phyloP scores from a whole-genome alignment of 2,113 vertebrate species.

The Scartelaos histophorus region DNA sequence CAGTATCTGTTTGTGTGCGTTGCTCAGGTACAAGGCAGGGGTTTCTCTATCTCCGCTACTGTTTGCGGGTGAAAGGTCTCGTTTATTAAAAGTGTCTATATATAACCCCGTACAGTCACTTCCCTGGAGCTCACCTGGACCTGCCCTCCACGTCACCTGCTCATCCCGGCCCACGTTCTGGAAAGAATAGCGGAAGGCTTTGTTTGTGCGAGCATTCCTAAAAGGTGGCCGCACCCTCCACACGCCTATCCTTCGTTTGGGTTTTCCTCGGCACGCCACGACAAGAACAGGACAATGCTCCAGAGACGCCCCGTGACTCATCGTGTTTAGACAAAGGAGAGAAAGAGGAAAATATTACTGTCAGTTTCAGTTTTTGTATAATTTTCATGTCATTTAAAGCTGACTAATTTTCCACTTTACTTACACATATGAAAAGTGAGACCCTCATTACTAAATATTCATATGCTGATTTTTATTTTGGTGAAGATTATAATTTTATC shows the following conservation, averaged over 20 bases:
- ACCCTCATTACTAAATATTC: too few relatives aligned
- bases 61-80: slow-evolving; percentile 29
- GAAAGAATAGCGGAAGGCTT: too few relatives aligned
- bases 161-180: slow-evolving; percentile 5
- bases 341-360: background rate
- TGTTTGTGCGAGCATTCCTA: slow-evolving; percentile 7
- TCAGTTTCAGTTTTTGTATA: slow-evolving; percentile 14
- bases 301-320: background rate
- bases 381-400: slow-evolving; percentile 9
- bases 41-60: background rate
- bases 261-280: slow-evolving; percentile 7
- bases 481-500: too few relatives aligned
- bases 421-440: too few relatives aligned
- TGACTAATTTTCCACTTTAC: background rate
- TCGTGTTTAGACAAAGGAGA: background rate
- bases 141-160: background rate
- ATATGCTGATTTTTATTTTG: too few relatives aligned
- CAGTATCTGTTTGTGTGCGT: slow-evolving; percentile 30
- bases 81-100: slow-evolving; percentile 30
- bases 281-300: background rate
- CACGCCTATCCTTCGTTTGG: slow-evolving; percentile 3
- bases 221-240: slow-evolving; percentile 18
- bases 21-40: slow-evolving; percentile 40
- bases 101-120: background rate
- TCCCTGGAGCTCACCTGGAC: background rate